Evolutionary conservation across 2,113 vertebrate genomes (phyloP).

Genomic region (Scalopus aquaticus): DNA sequence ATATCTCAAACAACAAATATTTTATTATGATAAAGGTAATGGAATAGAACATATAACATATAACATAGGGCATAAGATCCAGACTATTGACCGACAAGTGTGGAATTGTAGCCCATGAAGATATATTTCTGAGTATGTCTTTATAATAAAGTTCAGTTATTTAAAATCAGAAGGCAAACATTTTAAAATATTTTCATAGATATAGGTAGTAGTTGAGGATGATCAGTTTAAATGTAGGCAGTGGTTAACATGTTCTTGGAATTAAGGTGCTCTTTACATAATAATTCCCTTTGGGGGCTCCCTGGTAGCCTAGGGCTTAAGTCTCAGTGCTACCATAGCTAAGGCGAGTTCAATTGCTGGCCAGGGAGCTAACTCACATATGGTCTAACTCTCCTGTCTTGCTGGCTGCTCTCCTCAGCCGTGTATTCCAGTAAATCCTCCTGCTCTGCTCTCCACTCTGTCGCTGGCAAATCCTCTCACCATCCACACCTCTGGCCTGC

Average conservation of each 20-base stretch:
- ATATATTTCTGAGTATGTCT: neutral
- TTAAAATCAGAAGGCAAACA: constrained; percentile 10
- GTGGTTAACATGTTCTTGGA: constrained; percentile 32
- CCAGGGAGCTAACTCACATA: too few species aligned
- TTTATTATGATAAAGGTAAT: neutral
- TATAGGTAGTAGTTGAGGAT: neutral
- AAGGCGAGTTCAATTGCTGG: too few species aligned
- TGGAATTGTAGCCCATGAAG: neutral
- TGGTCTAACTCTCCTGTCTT: too few species aligned
- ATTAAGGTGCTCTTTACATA: constrained; percentile 29
- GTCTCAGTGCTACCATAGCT: too few species aligned
- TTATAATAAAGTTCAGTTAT: neutral
- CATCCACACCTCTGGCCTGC: too few species aligned
- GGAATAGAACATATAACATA: neutral
- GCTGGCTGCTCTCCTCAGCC: too few species aligned
- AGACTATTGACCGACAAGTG: too few species aligned
- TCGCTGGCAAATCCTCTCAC: too few species aligned
- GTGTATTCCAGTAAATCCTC: too few species aligned
- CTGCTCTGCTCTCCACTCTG: too few species aligned
- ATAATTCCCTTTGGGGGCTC: too few species aligned
- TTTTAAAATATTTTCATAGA: constrained; percentile 17
- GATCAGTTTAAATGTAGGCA: constrained; percentile 6
- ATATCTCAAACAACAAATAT: neutral
- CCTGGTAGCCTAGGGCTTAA: too few species aligned
- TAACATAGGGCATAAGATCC: neutral